These are phyloP conservation scores for Caenorhabditis virilis DNA, from an alignment of 2,888 invertebrate genomes.

Conservation along the genomic window DNA sequence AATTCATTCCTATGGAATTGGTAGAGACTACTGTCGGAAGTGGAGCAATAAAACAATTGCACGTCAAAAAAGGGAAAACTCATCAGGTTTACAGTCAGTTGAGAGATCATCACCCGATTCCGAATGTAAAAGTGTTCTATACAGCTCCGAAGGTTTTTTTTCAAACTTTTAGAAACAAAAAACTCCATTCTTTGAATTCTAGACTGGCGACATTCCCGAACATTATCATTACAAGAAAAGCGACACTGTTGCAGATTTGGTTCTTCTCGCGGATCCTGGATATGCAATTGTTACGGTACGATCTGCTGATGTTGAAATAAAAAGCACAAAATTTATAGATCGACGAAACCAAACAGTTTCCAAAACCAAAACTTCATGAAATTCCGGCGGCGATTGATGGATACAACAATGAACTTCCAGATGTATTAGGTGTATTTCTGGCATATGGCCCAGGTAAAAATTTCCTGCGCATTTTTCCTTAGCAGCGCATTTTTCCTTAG, in stretches of 20 bases:
- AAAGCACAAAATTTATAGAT: conserved; percentile 17
- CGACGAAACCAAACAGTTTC: conserved; percentile 34
- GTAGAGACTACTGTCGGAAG: conserved; percentile 49
- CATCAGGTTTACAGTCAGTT: conserved; percentile 51
- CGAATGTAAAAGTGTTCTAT: conserved; percentile 50
- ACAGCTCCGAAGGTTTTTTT: conserved; percentile 39
- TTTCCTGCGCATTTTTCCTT: no score
- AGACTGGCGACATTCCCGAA: conserved; percentile 41
- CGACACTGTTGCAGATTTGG: conserved; percentile 40
- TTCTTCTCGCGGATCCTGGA: conserved; percentile 48
- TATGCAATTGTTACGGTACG: conserved; percentile 51
- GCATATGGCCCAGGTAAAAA: conserved; percentile 49
- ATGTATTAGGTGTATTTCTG: conserved; percentile 52
- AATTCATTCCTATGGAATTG: conserved; percentile 54
- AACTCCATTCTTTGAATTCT: conserved; percentile 7
- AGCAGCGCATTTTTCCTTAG: no score
- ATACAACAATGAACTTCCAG: conserved; percentile 50
- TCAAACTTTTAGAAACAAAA: conserved; percentile 1
- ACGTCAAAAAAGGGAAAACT: conserved; percentile 49
- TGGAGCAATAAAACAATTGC: conserved; percentile 54
- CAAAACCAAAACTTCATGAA: conserved; percentile 34
- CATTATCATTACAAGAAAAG: conserved; percentile 48
- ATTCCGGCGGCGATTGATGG: conserved; percentile 42
- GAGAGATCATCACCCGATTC: conserved; percentile 46
- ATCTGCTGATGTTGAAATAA: background rate